These are phyloP conservation scores for Apantesis nais DNA, from an alignment of 2,888 invertebrate genomes.

Conservation along the genomic window DNA sequence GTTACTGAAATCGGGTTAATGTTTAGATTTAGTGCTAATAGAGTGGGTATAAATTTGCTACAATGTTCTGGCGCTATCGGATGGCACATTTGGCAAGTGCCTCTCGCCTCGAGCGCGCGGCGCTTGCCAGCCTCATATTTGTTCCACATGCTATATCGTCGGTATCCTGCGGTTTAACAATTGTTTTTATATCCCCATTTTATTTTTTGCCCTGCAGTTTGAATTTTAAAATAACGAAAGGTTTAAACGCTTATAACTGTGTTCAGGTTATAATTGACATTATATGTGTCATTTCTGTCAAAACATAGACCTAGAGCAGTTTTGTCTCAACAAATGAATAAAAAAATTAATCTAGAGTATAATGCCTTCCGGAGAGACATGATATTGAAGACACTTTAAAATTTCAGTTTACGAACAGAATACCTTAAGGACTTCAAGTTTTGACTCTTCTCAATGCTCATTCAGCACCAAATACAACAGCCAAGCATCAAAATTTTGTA, in stretches of 20 bases:
- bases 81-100: constrained; percentile 83
- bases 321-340: too few species aligned
- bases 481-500: too few species aligned
- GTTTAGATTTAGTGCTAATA: constrained; percentile 86
- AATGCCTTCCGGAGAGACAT: too few species aligned
- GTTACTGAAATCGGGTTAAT: constrained; percentile 83
- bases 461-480: too few species aligned
- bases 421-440: too few species aligned
- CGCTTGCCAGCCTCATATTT: constrained; percentile 76
- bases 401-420: too few species aligned
- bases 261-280: too few species aligned
- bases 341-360: too few species aligned
- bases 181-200: constrained; percentile 67
- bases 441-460: too few species aligned
- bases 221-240: constrained; percentile 26
- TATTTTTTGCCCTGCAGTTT: constrained; percentile 37
- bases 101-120: constrained; percentile 62
- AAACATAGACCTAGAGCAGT: too few species aligned
- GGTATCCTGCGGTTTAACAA: constrained; percentile 70
- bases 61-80: constrained; percentile 83
- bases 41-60: constrained; percentile 82
- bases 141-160: constrained; percentile 67
- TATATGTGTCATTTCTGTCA: too few species aligned
- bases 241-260: not conserved
- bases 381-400: too few species aligned